Conservation (phyloP, 2,888 invertebrate species). For the Phorcus lineatus region DNA sequence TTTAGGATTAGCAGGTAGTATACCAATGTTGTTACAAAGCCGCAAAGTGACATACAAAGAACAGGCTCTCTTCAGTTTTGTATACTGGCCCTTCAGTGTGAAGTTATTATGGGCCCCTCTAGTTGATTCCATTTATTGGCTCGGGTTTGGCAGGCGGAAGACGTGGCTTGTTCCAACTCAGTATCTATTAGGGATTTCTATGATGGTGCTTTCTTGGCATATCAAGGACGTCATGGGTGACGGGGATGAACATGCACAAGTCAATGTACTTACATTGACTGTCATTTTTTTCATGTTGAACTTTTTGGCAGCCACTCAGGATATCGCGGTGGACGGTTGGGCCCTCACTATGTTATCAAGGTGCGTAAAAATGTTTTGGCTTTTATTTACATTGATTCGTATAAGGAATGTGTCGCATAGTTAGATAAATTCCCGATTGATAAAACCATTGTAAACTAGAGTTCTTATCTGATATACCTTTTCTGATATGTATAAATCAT, state of each 20-base stretch:
- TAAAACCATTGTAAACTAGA: no score
- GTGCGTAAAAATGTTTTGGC: conserved; percentile 74
- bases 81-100: conserved; percentile 90
- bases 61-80: conserved; percentile 89
- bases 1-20: conserved; percentile 92
- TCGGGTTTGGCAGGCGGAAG: conserved; percentile 92
- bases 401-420: no score
- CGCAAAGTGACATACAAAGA: conserved; percentile 94
- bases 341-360: conserved; percentile 98
- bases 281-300: conserved; percentile 92
- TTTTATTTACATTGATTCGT: no score
- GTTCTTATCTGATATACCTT: no score
- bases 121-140: conserved; percentile 92
- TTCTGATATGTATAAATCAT: no score
- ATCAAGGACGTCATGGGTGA: conserved; percentile 84
- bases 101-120: conserved; percentile 99
- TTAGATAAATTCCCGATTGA: no score
- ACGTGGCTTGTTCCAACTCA: conserved; percentile 93
- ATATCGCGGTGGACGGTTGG: conserved; percentile 99
- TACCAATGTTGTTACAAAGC: conserved; percentile 96
- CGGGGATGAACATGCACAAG: conserved; percentile 68
- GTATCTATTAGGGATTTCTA: conserved; percentile 89
- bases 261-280: conserved; percentile 80
- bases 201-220: conserved; percentile 87
- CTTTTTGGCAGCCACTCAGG: conserved; percentile 98